phyloP scores from a whole-genome alignment of 2,797 vertebrate genomes.

The Adelosebastes latens region DNA sequence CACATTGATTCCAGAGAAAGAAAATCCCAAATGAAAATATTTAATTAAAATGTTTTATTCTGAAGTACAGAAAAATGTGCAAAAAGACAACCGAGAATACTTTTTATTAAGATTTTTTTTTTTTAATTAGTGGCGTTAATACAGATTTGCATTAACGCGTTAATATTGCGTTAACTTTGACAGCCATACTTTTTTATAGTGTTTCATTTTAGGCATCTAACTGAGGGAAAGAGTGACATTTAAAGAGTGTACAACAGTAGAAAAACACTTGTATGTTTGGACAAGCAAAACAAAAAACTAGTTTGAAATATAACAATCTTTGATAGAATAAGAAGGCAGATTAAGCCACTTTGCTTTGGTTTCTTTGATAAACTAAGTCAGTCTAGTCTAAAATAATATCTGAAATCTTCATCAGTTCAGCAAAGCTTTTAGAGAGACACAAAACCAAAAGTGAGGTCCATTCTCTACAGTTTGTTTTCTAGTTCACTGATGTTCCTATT shows the following conservation, averaged over 20 bases:
- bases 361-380: no score
- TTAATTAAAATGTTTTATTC: background rate
- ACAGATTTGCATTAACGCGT: no score
- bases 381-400: background rate
- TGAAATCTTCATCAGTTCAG: background rate
- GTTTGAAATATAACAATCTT: background rate
- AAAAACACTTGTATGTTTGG: background rate
- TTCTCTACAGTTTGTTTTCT: background rate
- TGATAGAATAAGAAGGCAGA: background rate
- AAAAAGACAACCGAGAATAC: no score
- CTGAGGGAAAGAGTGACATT: no score
- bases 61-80: background rate
- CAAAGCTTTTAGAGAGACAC: background rate
- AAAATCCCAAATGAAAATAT: background rate
- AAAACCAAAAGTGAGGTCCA: background rate
- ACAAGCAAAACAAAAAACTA: background rate
- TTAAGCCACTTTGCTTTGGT: background rate
- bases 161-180: no score
- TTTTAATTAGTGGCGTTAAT: no score
- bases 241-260: background rate
- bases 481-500: background rate
- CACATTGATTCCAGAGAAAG: background rate
- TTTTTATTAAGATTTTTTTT: no score
- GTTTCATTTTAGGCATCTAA: no score
- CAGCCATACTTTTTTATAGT: no score